These are phyloP conservation scores for Indri indri DNA, from an alignment of 2,113 vertebrate species.

Conservation along the genomic window DNA sequence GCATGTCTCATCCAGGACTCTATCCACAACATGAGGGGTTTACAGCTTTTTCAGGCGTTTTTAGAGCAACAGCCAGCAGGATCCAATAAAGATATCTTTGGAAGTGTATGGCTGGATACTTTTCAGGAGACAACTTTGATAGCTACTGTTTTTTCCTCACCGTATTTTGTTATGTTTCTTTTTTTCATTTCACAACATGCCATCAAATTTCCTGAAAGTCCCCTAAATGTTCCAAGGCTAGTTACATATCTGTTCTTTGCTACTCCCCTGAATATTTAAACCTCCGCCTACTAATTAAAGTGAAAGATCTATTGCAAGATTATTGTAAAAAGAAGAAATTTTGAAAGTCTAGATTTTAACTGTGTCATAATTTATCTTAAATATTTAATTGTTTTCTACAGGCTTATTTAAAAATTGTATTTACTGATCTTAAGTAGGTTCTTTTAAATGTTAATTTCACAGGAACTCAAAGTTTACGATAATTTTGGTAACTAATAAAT, in stretches of 20 bases:
- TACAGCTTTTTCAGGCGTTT: background rate
- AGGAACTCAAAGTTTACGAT: background rate
- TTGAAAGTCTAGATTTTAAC: conserved; percentile 6
- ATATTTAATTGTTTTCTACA: background rate
- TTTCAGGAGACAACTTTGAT: background rate
- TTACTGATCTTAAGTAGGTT: background rate
- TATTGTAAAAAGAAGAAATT: background rate
- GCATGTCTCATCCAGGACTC: background rate
- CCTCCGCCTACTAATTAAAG: background rate
- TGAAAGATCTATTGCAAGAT: background rate
- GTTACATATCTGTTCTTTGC: background rate
- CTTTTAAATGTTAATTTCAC: background rate
- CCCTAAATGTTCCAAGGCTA: background rate
- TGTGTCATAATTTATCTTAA: background rate
- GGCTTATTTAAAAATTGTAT: background rate
- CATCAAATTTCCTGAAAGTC: background rate
- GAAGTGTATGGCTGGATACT: background rate
- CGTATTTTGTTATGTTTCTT: background rate
- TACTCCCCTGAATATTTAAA: background rate
- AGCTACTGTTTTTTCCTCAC: background rate
- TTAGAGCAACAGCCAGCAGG: background rate
- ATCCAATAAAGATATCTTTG: background rate
- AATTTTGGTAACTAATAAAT: background rate
- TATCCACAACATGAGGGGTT: background rate
- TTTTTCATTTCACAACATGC: background rate